Conservation (phyloP, 2,113 vertebrate species). For the Panurus biarmicus region DNA sequence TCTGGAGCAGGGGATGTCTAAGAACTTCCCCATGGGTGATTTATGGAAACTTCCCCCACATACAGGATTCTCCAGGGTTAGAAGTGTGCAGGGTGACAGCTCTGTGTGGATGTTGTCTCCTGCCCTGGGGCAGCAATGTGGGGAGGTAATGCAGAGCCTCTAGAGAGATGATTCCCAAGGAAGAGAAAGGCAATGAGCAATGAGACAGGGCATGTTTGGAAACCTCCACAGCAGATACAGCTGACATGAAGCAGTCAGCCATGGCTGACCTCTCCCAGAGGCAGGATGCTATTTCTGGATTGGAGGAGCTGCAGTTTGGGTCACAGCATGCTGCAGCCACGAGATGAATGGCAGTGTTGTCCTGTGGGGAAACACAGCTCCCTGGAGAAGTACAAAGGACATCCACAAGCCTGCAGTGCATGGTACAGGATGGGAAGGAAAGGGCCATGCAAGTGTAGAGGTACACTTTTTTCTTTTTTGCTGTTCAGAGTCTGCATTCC, state of each 20-base stretch:
- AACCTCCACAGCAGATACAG: neutral
- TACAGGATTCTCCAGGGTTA: neutral
- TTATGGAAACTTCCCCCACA: neutral
- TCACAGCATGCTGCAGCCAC: neutral
- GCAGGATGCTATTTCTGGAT: neutral
- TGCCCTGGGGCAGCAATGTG: neutral
- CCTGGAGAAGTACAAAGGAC: neutral
- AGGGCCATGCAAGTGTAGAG: neutral
- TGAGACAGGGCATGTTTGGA: neutral
- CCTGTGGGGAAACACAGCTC: neutral
- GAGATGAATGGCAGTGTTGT: neutral
- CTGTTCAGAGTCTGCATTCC: neutral
- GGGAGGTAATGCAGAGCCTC: neutral
- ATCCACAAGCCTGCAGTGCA: neutral
- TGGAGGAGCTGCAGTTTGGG: neutral
- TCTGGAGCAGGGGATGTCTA: neutral
- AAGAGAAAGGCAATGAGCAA: neutral
- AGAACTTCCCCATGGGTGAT: neutral
- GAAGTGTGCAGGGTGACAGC: neutral
- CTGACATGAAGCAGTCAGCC: neutral
- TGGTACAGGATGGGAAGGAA: neutral
- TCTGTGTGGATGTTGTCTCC: fast-evolving
- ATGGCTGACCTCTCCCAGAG: neutral
- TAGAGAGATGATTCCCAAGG: fast-evolving
- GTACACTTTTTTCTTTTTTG: neutral